A percentile compares a stretch with the other conserved stretches of the same genome.
phyloP scores from a whole-genome alignment of 2,113 vertebrate species.

The Eptatretus burgeri region DNA sequence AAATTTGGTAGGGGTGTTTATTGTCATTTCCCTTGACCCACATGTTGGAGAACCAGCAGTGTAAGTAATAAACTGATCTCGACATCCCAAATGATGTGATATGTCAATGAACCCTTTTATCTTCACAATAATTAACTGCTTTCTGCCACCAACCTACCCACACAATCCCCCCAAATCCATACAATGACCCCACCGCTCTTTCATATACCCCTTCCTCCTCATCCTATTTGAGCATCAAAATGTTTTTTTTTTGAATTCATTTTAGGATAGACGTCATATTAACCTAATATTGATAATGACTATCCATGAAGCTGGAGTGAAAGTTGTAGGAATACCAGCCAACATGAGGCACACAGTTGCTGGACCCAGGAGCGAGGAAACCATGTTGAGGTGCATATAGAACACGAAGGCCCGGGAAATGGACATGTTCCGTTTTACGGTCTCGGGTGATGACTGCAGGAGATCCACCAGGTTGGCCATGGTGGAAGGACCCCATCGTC shows the following conservation, averaged over 20 bases:
- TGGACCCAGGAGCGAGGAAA: slow-evolving; percentile 33
- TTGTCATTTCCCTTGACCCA: no score
- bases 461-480: slow-evolving; percentile 33
- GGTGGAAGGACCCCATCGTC: slow-evolving; percentile 33
- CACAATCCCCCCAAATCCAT: background rate
- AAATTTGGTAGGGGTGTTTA: no score
- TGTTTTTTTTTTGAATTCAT: background rate
- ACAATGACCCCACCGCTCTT: background rate
- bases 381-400: slow-evolving; percentile 30
- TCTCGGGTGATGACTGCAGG: slow-evolving; percentile 21
- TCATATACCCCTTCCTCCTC: background rate
- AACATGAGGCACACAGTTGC: slow-evolving; percentile 34
- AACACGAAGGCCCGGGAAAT: slow-evolving; percentile 28
- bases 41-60: no score
- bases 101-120: no score
- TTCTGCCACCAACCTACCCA: background rate
- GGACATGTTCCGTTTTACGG: slow-evolving; percentile 25
- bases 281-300: background rate
- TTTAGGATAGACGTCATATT: background rate
- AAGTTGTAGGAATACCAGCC: slow-evolving; percentile 18
- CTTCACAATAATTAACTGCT: no score
- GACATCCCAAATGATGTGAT: no score
- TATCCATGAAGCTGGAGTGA: background rate
- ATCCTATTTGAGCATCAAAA: background rate
- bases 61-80: no score